Evolutionary conservation across 2,888 invertebrate species (phyloP).

Genomic region (Drosophila testacea): DNA sequence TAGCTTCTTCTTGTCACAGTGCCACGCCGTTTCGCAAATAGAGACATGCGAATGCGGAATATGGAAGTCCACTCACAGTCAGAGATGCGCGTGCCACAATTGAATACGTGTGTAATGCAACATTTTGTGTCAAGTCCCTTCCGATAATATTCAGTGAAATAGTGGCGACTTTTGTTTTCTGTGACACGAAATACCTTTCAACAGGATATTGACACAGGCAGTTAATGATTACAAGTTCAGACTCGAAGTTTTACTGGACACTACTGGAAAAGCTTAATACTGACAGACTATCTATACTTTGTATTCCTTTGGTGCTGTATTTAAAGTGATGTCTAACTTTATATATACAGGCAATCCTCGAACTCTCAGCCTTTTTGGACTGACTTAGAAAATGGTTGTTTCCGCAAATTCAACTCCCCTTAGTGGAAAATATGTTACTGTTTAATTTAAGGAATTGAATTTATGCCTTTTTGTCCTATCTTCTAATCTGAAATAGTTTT

Average conservation of each 20-base stretch:
- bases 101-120: constrained; percentile 55
- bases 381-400: not conserved
- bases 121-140: constrained; percentile 35
- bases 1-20: constrained; percentile 25
- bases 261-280: no score
- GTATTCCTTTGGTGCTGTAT: no score
- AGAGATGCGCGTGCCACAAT: constrained; percentile 49
- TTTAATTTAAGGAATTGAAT: not conserved
- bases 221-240: not conserved
- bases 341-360: not conserved
- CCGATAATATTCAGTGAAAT: constrained; percentile 4
- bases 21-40: constrained; percentile 46
- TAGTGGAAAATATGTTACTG: not conserved
- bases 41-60: constrained; percentile 53
- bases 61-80: constrained; percentile 5
- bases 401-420: not conserved
- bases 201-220: not conserved
- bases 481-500: not conserved
- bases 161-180: not conserved
- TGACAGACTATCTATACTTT: no score
- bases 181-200: constrained; percentile 13
- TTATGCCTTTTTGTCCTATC: not conserved
- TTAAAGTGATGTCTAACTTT: not conserved
- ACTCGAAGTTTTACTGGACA: no score
- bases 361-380: not conserved